Base-by-base conservation (phyloP, 1,140 invertebrate genomes). In the Platyscapa corneri region DNA sequence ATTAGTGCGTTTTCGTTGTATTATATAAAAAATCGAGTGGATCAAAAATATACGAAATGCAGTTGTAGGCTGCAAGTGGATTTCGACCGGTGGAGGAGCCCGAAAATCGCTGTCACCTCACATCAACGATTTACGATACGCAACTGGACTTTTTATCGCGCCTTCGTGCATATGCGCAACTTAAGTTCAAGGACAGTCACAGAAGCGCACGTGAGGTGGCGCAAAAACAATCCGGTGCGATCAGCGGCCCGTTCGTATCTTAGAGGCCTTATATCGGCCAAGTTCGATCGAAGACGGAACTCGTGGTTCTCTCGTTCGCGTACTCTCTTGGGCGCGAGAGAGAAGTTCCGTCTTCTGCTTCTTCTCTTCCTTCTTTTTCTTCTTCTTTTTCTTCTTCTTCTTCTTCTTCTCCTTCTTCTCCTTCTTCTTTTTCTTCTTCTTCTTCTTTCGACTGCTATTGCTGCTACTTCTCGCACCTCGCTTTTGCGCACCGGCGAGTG, bases 211-310 rank as follows among this genome's bases (percentile, higher is more conserved):
- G 76, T 23, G 65, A 82, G 67, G 46, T 72, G 67, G 53, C n/a
- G 56, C 82, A 76, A 76, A 83, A 83, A 83, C 82, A 75, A 76
- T 75, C 72, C 32, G 53, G 34, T 30, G 23, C 42, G 83, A 67
- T 78, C 83, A 32, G 67, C 30, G n/a, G 42, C 32, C 37, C 16
- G 70, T 12, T 77, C 75, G 75, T 77, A 27, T 60, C 67, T 64
- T 64, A 70, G 42, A 42, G 81, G 3, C 18, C n/a, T 23, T 88
- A 83, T 89, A 89, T 89, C 88, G 87, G 86, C n/a, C 56, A 86
- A 75, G 75, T 82, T 85, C 87, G 87, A 90, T 90, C 89, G 88
- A 87, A 89, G 86, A 88, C 87, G 89, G 89, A 89, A 89, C 88
- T 88, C 87, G 87, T 86, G 89, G 88, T 76, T 76, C 75, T 27